Conservation (phyloP, 2,888 invertebrate genomes). For the Hypomecis atomaria region DNA sequence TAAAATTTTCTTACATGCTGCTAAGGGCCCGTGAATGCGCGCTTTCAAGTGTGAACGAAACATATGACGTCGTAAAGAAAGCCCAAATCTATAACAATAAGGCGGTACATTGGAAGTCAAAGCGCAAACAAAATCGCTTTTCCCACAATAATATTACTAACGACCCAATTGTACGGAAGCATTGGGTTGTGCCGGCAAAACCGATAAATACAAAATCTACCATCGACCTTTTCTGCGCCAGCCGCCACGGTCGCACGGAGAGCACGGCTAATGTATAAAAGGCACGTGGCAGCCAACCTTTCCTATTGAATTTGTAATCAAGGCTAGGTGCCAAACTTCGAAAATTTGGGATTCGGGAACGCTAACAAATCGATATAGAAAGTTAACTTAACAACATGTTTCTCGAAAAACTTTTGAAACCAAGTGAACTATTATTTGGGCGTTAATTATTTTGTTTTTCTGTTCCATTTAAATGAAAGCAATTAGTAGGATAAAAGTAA, state of each 20-base stretch:
- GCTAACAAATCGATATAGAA: slow-evolving; percentile 62
- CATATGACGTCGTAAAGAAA: slow-evolving; percentile 72
- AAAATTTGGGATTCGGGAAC: slow-evolving; percentile 46
- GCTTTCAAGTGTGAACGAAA: slow-evolving; percentile 70
- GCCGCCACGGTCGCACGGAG: slow-evolving; percentile 56
- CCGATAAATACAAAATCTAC: slow-evolving; percentile 82
- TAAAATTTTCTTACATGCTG: slow-evolving; percentile 62
- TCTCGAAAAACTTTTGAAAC: slow-evolving; percentile 59
- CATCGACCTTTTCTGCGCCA: slow-evolving; percentile 68
- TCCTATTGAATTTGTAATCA: slow-evolving; percentile 65
- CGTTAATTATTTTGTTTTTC: slow-evolving; percentile 59
- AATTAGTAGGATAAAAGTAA: slow-evolving; percentile 36
- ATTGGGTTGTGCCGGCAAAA: slow-evolving; percentile 75
- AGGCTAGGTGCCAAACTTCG: slow-evolving; percentile 65
- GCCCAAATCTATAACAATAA: slow-evolving; percentile 79
- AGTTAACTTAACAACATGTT: slow-evolving; percentile 60
- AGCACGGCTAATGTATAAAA: slow-evolving; percentile 71
- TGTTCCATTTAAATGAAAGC: slow-evolving; percentile 32
- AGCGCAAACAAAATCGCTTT: slow-evolving; percentile 82
- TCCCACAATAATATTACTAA: slow-evolving; percentile 83
- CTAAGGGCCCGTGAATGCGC: slow-evolving; percentile 64
- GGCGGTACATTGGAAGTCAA: slow-evolving; percentile 77
- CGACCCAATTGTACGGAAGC: slow-evolving; percentile 81
- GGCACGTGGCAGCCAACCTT: slow-evolving; percentile 66
- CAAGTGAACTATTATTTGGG: slow-evolving; percentile 40